These are phyloP conservation scores for Phalloptychus januarius DNA, from an alignment of 2,797 vertebrate species.

Conservation along the genomic window DNA sequence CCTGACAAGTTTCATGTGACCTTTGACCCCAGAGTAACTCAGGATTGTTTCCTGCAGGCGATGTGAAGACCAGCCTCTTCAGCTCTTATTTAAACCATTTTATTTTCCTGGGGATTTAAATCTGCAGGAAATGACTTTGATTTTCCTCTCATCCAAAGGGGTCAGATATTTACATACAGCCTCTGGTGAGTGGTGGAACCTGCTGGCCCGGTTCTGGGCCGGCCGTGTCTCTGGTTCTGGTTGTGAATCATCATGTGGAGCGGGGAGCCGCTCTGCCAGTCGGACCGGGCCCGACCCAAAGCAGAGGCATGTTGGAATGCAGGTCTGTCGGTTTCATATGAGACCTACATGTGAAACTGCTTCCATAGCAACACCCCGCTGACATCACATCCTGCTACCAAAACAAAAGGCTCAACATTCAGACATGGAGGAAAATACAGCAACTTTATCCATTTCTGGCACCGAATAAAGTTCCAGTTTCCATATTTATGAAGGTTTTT, in stretches of 20 bases:
- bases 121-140: no score
- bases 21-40: not conserved
- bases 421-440: not conserved
- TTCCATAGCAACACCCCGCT: no score
- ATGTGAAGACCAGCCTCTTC: not conserved
- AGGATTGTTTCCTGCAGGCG: not conserved
- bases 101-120: no score
- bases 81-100: no score
- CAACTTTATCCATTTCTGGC: not conserved
- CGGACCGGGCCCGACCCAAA: not conserved
- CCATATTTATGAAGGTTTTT: not conserved
- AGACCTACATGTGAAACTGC: slow-evolving; percentile 15
- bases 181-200: not conserved
- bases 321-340: slow-evolving; percentile 5
- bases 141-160: not conserved
- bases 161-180: not conserved
- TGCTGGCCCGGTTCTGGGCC: not conserved
- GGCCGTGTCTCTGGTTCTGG: not conserved
- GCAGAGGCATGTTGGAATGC: slow-evolving; percentile 10
- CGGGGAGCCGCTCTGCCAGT: not conserved
- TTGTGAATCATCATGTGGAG: no score
- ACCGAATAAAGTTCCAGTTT: not conserved
- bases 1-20: not conserved
- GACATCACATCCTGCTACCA: no score
- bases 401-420: not conserved